Evolutionary conservation across 2,113 vertebrate species (phyloP).

Genomic region (Miniopterus natalensis): DNA sequence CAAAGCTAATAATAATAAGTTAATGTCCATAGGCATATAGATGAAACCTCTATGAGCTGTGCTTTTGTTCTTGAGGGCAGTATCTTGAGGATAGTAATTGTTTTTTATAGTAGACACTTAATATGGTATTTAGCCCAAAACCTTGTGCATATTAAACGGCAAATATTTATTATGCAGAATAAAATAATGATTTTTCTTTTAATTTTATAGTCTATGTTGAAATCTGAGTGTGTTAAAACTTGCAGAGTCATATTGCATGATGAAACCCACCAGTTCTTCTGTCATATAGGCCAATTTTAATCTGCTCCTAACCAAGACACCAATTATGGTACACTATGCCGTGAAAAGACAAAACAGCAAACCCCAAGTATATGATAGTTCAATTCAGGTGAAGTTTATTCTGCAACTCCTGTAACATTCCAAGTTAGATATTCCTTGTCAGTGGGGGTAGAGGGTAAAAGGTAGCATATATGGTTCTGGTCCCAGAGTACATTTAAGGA

Average conservation of each 20-base stretch:
- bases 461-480: rapidly evolving
- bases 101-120: neutral
- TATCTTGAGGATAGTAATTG: neutral
- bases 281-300: neutral
- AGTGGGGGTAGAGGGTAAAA: neutral
- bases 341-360: neutral
- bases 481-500: neutral
- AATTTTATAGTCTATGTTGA: neutral
- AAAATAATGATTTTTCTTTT: neutral
- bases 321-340: neutral
- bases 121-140: neutral
- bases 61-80: neutral
- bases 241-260: neutral
- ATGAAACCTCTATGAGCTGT: neutral
- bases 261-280: neutral
- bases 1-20: neutral
- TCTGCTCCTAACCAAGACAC: neutral
- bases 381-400: neutral
- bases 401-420: neutral
- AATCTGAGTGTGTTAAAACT: neutral
- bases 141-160: neutral
- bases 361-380: neutral
- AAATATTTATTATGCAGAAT: neutral
- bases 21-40: neutral
- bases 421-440: neutral